These are phyloP conservation scores for Pocota personata DNA, from an alignment of 2,888 invertebrate species.

Conservation along the genomic window DNA sequence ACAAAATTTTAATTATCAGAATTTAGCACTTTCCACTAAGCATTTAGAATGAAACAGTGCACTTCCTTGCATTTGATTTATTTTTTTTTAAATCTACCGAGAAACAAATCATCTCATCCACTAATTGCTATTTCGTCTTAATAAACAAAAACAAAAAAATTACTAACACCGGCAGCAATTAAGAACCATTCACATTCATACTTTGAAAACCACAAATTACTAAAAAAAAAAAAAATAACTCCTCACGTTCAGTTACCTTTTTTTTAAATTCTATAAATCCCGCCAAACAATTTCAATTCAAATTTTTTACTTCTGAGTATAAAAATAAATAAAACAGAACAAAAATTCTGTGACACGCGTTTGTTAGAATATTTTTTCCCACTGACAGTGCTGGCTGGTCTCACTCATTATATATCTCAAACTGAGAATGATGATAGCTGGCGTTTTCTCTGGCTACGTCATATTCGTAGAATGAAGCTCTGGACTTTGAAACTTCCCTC, in stretches of 20 bases:
- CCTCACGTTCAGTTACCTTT: not conserved
- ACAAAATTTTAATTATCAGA: too few species aligned
- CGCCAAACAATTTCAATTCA: not conserved
- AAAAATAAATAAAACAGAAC: not conserved
- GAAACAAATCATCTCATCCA: too few species aligned
- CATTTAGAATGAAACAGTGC: too few species aligned
- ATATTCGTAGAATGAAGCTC: not conserved
- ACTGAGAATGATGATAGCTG: slow-evolving; percentile 18
- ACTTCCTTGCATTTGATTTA: too few species aligned
- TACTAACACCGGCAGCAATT: not conserved
- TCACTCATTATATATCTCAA: slow-evolving; percentile 46
- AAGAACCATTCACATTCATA: not conserved
- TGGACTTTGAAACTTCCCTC: slow-evolving; percentile 41
- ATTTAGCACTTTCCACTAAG: too few species aligned
- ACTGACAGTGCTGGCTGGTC: slow-evolving; percentile 45
- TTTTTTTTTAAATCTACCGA: too few species aligned
- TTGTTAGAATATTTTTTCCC: slow-evolving; percentile 36
- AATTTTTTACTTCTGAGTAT: not conserved
- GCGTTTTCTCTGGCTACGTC: slow-evolving; percentile 28
- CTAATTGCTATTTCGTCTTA: not conserved
- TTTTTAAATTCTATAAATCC: not conserved
- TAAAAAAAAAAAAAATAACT: not conserved
- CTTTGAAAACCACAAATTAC: not conserved
- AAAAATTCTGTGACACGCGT: slow-evolving; percentile 20
- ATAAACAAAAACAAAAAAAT: not conserved